phyloP scores from a whole-genome alignment of 2,113 vertebrate genomes.

The Hippopotamus amphibius region DNA sequence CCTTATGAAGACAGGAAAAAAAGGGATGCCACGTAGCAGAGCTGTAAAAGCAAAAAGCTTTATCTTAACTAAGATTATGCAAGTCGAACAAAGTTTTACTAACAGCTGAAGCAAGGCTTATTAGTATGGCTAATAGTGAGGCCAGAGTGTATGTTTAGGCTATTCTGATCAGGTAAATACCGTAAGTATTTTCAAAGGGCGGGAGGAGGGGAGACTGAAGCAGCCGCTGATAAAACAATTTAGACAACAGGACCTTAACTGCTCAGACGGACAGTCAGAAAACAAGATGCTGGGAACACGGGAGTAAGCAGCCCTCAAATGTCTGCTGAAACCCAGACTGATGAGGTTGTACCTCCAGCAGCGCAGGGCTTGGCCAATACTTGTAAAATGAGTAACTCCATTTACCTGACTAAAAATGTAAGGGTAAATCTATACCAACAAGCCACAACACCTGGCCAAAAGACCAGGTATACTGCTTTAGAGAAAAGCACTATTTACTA shows the following conservation, averaged over 20 bases:
- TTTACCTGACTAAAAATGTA: neutral
- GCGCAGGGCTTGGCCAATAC: neutral
- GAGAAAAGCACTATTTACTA: neutral
- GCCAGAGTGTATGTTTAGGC: neutral
- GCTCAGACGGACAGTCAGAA: neutral
- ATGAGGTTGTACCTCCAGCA: neutral
- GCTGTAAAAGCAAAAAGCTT: neutral
- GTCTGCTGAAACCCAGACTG: neutral
- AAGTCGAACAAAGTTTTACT: neutral
- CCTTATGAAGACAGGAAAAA: neutral
- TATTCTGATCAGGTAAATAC: neutral
- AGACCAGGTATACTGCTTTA: neutral
- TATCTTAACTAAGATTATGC: neutral
- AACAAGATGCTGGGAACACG: neutral
- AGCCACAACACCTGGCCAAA: neutral
- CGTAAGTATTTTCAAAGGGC: neutral
- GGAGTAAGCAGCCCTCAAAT: neutral
- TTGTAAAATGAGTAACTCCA: neutral
- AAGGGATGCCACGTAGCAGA: rapidly evolving
- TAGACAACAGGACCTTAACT: neutral
- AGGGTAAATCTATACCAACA: neutral
- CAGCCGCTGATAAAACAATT: neutral
- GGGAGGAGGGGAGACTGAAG: rapidly evolving
- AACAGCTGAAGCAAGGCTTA: neutral
- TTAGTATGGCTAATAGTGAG: neutral